phyloP scores from a whole-genome alignment of 1,140 invertebrate genomes.

The Drosophila tristis region DNA sequence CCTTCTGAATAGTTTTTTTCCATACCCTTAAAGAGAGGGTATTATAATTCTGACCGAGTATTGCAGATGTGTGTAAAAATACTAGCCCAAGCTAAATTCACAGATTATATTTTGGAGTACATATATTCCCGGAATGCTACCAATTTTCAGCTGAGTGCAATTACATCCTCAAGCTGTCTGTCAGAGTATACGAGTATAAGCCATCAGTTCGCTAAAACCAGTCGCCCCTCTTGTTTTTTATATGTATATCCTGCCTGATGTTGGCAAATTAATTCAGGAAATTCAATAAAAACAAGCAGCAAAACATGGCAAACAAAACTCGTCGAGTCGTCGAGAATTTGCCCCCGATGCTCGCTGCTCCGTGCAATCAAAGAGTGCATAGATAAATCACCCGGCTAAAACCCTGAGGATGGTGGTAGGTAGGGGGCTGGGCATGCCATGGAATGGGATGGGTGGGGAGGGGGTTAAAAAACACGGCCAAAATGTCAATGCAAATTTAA shows the following conservation, averaged over 20 bases:
- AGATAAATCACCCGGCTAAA: slow-evolving; percentile 80
- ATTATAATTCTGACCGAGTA: too few relatives aligned
- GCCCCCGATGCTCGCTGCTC: slow-evolving; percentile 56
- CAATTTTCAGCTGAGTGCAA: too few relatives aligned
- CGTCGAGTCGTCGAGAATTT: slow-evolving; percentile 48
- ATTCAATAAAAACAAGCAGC: slow-evolving; percentile 81
- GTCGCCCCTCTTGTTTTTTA: slow-evolving; percentile 9
- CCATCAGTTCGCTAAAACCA: too few relatives aligned
- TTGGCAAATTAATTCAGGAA: slow-evolving; percentile 79
- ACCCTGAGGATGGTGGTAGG: slow-evolving; percentile 39
- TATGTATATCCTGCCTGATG: slow-evolving; percentile 34
- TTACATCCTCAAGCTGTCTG: background rate
- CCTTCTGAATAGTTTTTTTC: slow-evolving; percentile 23
- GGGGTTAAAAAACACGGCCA: slow-evolving; percentile 63
- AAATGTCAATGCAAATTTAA: slow-evolving; percentile 82
- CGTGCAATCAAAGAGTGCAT: slow-evolving; percentile 78
- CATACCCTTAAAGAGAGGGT: slow-evolving; percentile 6
- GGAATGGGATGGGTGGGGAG: background rate
- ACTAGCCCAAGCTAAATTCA: too few relatives aligned
- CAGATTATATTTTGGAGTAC: too few relatives aligned
- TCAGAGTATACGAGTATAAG: too few relatives aligned
- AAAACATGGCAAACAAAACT: slow-evolving; percentile 72
- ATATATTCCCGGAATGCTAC: too few relatives aligned
- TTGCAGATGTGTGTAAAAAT: too few relatives aligned
- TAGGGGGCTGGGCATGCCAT: background rate